Evolutionary conservation across 2,888 invertebrate genomes (phyloP), one percentile per base, ranked within the genome.

Genomic region (Formica aserva): DNA sequence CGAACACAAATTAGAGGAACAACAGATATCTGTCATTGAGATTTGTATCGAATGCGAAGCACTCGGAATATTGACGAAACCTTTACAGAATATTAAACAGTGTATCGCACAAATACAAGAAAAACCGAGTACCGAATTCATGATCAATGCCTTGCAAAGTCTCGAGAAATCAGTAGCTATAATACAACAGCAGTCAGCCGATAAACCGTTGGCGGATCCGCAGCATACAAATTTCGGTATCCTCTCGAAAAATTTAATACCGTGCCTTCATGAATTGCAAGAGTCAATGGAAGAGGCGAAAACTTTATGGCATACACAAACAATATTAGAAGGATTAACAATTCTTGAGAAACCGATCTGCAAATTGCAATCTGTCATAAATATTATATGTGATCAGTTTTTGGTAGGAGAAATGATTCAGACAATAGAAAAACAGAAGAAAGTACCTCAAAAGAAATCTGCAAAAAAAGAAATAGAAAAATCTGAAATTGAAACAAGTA

Each of bases 151-250:
- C 9, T 86, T 95, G 38, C 87, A 89, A 35, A 86, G 81, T 22
- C 85, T 95, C 18, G 88, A 91, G 62, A 83, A 86, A 29, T 91
- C 94, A 1, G 88, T 94, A 55, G 77, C 83, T n/a, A 74, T 89
- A 11, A 91, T 95, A 45, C 91, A 92, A 82, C 88, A 92, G 3
- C 91, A 93, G 29, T 83, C 89, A 1, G 85, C 85, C 18, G 90
- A 89, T 22, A 90, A 89, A 67, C 88, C 91, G 0, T 1, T 48
- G 13, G 77, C 86, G 15, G 89, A 91, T 87, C 22, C 87, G 88
- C 13, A 87, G 88, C 69, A 86, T 48, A 60, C 60, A 4, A 80
- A 84, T 5, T 18, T 86, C 5, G n/a, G 45, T 35, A 62, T 69
- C 11, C 13, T 90, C 0, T 65, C 85, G 9, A 86, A 57, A 80